A percentile compares a stretch with the other conserved stretches of the same genome.
phyloP scores from a whole-genome alignment of 1,140 invertebrate species.

The Melipona quadrifasciata region DNA sequence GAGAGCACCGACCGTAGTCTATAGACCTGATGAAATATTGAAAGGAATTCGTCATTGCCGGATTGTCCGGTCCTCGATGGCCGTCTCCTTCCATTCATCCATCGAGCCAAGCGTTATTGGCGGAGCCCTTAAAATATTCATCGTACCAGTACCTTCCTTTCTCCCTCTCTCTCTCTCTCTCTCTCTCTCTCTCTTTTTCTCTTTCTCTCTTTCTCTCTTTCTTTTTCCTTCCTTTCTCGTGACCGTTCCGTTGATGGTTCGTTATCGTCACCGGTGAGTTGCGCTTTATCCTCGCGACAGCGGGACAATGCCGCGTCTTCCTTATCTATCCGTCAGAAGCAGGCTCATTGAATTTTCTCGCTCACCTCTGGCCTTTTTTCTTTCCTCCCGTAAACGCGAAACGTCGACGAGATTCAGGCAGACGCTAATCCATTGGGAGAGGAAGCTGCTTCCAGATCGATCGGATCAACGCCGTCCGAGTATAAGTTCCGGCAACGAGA shows the following conservation, averaged over 20 bases:
- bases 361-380: conserved; percentile 14
- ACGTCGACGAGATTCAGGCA: neutral
- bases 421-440: neutral
- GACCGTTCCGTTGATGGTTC: conserved; percentile 15
- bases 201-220: neutral
- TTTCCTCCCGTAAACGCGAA: neutral
- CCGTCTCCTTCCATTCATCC: conserved; percentile 63
- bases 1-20: conserved; percentile 39
- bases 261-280: conserved; percentile 50
- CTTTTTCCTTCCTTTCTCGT: neutral
- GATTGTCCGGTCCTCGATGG: conserved; percentile 62
- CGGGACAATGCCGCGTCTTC: conserved; percentile 32
- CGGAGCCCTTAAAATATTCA: conserved; percentile 69
- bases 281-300: conserved; percentile 51
- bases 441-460: neutral
- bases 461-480: neutral
- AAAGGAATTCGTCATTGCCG: conserved; percentile 74
- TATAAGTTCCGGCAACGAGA: neutral
- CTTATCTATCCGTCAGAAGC: conserved; percentile 4
- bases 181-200: neutral
- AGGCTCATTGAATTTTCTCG: conserved; percentile 40
- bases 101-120: conserved; percentile 47
- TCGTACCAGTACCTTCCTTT: conserved; percentile 19
- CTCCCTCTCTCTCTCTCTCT: neutral
- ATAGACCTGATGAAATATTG: conserved; percentile 73